These are phyloP conservation scores for Stomatorhinus walkeri DNA, from an alignment of 2,797 vertebrate genomes.

Conservation along the genomic window DNA sequence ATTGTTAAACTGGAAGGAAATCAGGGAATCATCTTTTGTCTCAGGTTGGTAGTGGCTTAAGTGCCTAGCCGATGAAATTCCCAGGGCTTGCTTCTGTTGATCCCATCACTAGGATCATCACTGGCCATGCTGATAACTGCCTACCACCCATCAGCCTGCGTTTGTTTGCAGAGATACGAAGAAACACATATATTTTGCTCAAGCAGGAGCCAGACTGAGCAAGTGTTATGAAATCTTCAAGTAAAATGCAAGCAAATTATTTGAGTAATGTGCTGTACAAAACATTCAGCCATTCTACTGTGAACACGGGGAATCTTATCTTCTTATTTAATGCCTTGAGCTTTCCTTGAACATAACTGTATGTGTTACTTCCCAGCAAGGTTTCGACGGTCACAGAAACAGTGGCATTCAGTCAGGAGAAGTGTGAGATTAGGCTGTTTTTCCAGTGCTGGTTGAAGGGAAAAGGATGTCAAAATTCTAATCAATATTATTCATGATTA, in stretches of 20 bases:
- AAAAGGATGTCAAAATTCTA: slow-evolving; percentile 3
- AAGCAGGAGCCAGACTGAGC: neutral
- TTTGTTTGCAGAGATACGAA: neutral
- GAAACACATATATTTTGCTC: neutral
- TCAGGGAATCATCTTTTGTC: neutral
- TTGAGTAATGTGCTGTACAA: slow-evolving; percentile 2
- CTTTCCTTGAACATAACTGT: neutral
- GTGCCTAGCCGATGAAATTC: neutral
- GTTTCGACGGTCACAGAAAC: neutral
- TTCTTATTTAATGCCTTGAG: neutral
- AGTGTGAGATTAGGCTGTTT: neutral
- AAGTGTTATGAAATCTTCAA: neutral
- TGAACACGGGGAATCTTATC: neutral
- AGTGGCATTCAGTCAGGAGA: too few species aligned
- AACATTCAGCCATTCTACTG: neutral
- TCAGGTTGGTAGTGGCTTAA: neutral
- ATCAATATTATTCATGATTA: slow-evolving; percentile 6
- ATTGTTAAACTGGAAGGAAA: neutral
- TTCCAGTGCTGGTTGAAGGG: neutral
- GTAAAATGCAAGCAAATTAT: slow-evolving; percentile 14
- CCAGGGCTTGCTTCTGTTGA: neutral
- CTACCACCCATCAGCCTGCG: neutral
- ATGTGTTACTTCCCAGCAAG: neutral
- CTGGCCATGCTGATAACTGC: neutral
- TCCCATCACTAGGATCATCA: neutral